Percentiles rank a stretch among this genome's conserved stretches.
Conservation (phyloP, 2,888 invertebrate species). For the Drosophila sordidula region DNA sequence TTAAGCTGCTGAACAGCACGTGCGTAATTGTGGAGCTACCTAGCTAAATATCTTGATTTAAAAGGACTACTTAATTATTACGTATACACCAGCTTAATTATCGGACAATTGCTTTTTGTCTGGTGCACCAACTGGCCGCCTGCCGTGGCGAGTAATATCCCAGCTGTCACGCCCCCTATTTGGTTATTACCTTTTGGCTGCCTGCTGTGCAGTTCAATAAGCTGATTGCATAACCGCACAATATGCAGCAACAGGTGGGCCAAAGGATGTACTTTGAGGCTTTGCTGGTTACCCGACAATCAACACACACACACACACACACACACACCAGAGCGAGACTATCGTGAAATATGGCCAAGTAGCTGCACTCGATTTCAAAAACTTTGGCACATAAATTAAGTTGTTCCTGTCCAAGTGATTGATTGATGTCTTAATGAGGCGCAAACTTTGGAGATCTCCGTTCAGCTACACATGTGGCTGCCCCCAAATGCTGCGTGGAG, state of each 20-base stretch:
- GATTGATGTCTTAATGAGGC: slow-evolving; percentile 33
- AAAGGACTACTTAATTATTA: background rate
- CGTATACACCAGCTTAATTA: slow-evolving; percentile 9
- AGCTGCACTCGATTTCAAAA: slow-evolving; percentile 29
- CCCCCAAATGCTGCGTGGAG: background rate
- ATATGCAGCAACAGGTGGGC: slow-evolving; percentile 46
- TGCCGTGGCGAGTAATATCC: too few species aligned
- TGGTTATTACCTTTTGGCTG: background rate
- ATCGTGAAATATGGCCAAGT: slow-evolving; percentile 16
- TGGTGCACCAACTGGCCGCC: background rate
- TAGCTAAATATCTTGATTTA: too few species aligned
- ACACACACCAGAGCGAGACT: background rate
- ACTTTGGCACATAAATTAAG: slow-evolving; percentile 23
- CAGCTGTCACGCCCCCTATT: background rate
- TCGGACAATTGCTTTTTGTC: background rate
- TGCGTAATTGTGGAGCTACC: too few species aligned
- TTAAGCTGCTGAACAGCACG: too few species aligned
- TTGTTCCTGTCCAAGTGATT: slow-evolving; percentile 27
- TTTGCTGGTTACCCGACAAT: background rate
- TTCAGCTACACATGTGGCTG: background rate
- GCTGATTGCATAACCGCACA: slow-evolving; percentile 43
- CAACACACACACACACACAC: background rate
- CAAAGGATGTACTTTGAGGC: slow-evolving; percentile 9
- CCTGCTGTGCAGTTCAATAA: slow-evolving; percentile 38
- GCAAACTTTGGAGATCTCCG: background rate